Evolutionary conservation across 1,140 invertebrate species (phyloP).

Genomic region (Cryptotermes secundus): DNA sequence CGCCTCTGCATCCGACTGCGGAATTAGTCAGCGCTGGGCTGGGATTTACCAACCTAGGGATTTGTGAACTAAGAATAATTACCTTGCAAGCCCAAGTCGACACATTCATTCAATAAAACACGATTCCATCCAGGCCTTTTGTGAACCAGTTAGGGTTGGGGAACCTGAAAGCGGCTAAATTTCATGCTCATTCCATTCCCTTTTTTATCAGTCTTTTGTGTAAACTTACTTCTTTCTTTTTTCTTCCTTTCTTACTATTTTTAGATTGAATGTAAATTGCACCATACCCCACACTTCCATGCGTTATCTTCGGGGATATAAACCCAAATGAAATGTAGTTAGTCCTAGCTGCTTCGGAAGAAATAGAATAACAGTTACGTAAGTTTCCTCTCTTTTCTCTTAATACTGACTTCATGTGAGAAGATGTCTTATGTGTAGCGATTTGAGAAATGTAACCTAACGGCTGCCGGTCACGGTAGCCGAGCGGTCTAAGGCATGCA

Average conservation of each 20-base stretch:
- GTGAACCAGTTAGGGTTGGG: not conserved
- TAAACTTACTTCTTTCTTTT: not conserved
- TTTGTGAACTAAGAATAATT: not conserved
- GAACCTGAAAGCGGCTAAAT: not conserved
- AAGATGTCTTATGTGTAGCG: not conserved
- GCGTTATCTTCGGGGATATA: not conserved
- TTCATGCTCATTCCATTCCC: not conserved
- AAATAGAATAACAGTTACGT: not conserved
- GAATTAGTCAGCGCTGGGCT: not conserved
- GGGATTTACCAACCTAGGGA: not conserved
- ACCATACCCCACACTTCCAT: not conserved
- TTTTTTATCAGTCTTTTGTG: not conserved
- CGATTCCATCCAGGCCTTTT: not conserved
- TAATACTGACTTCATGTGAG: not conserved
- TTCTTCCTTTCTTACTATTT: not conserved
- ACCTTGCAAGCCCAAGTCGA: slow-evolving; percentile 6
- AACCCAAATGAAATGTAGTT: not conserved
- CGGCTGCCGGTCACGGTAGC: too few species aligned
- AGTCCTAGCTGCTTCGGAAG: not conserved
- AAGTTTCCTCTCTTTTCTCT: not conserved
- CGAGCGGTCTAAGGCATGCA: too few species aligned
- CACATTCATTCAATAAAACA: not conserved
- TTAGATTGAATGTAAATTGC: not conserved
- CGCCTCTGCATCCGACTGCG: not conserved
- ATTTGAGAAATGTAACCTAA: too few species aligned